These are phyloP conservation scores for Coracopsis vasa DNA, from an alignment of 2,113 vertebrate species.

Conservation along the genomic window DNA sequence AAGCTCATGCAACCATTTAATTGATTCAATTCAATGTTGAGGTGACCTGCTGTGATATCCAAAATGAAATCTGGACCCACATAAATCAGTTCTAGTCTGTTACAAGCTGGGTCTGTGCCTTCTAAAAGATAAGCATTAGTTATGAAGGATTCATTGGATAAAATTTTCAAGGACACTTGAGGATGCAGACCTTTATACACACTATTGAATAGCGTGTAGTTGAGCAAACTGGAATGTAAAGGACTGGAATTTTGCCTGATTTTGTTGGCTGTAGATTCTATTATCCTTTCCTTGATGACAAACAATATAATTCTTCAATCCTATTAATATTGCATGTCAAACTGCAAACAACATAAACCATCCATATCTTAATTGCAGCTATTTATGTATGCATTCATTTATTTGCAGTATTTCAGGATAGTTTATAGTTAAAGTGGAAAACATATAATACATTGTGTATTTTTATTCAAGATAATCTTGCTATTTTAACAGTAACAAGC, in stretches of 20 bases:
- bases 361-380: not conserved
- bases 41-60: not conserved
- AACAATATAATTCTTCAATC: not conserved
- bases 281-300: not conserved
- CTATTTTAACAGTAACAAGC: not conserved
- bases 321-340: not conserved
- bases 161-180: not conserved
- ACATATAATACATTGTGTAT: not conserved
- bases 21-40: not conserved
- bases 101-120: not conserved
- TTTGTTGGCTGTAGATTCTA: not conserved
- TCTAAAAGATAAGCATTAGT: not conserved
- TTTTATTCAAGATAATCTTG: not conserved
- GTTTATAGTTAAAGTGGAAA: not conserved
- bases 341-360: not conserved
- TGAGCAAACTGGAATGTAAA: not conserved
- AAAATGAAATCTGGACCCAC: not conserved
- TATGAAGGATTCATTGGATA: not conserved
- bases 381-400: not conserved
- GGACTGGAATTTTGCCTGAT: not conserved
- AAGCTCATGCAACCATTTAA: not conserved
- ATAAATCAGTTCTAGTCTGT: not conserved
- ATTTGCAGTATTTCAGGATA: not conserved
- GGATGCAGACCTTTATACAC: not conserved
- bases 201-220: not conserved